Conservation (phyloP, 2,113 vertebrate genomes). For the Pangasianodon gigas region DNA sequence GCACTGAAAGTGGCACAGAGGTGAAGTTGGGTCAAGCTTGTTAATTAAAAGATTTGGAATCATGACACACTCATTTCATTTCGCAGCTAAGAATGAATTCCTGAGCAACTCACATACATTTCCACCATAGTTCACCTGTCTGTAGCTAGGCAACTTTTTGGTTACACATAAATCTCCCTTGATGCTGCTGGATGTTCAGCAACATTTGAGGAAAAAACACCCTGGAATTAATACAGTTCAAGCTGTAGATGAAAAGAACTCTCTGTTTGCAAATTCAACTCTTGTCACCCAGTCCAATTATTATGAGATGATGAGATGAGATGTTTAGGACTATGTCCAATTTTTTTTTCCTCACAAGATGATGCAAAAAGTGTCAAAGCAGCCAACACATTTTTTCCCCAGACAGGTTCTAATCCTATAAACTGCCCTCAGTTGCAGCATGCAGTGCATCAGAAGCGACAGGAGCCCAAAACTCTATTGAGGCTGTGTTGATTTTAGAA, state of each 20-base stretch:
- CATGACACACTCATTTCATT: not conserved
- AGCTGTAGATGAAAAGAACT: constrained; percentile 17
- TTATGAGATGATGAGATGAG: not conserved
- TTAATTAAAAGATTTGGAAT: constrained; percentile 29
- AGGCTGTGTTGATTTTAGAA: constrained; percentile 12
- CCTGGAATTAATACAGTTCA: constrained; percentile 13
- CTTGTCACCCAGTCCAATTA: constrained; percentile 7
- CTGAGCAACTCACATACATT: not conserved
- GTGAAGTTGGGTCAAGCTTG: constrained; percentile 14
- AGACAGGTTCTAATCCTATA: constrained; percentile 1
- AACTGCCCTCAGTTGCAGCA: not conserved
- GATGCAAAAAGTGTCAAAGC: constrained; percentile 9
- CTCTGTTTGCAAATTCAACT: not conserved
- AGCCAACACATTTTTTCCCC: not conserved
- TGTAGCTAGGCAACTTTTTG: constrained; percentile 10
- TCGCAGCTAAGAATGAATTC: not conserved
- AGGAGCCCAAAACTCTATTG: not conserved
- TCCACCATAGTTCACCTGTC: constrained; percentile 10
- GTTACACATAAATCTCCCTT: constrained; percentile 5
- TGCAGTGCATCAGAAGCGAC: constrained; percentile 16
- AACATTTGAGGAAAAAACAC: not conserved
- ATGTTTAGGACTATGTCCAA: constrained; percentile 3
- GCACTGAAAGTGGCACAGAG: constrained; percentile 34
- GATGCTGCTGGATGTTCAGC: not conserved
- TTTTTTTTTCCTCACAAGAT: not conserved